phyloP scores from a whole-genome alignment of 2,797 vertebrate genomes.

The Chiroxiphia lanceolata region DNA sequence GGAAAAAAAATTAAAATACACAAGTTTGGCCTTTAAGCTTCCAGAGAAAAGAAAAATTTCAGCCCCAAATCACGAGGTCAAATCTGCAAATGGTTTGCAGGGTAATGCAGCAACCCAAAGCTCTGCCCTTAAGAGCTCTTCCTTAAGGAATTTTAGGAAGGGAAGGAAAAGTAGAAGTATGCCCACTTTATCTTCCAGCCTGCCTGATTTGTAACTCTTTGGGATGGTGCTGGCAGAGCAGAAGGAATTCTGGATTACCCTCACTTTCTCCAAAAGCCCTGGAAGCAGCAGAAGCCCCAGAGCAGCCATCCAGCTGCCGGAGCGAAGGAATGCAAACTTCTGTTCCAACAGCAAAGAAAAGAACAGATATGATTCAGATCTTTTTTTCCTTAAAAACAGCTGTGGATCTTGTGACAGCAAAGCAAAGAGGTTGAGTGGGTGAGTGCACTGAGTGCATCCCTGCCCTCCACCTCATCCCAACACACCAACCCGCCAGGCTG shows the following conservation, averaged over 20 bases:
- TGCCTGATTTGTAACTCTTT: neutral
- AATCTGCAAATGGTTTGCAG: neutral
- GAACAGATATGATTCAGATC: neutral
- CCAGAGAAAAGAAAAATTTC: neutral
- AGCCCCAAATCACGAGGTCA: neutral
- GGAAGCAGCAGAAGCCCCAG: neutral
- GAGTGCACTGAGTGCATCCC: neutral
- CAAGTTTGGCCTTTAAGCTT: neutral
- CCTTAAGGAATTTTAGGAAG: neutral
- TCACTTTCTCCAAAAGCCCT: neutral
- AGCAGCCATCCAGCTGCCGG: neutral
- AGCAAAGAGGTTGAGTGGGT: neutral
- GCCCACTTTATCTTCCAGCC: neutral
- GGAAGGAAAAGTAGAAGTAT: neutral
- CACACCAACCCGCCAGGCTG: neutral
- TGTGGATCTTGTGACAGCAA: neutral
- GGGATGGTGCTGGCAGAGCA: neutral
- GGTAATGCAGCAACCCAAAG: neutral
- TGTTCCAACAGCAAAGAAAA: constrained; percentile 1
- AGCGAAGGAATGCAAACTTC: neutral
- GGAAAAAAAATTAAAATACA: no score
- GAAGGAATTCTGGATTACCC: constrained; percentile 4
- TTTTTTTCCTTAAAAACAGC: neutral
- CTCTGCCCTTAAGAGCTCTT: neutral
- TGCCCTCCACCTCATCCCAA: neutral